Evolutionary conservation across 2,797 vertebrate species (phyloP).

Genomic region (Ispidina lecontei): DNA sequence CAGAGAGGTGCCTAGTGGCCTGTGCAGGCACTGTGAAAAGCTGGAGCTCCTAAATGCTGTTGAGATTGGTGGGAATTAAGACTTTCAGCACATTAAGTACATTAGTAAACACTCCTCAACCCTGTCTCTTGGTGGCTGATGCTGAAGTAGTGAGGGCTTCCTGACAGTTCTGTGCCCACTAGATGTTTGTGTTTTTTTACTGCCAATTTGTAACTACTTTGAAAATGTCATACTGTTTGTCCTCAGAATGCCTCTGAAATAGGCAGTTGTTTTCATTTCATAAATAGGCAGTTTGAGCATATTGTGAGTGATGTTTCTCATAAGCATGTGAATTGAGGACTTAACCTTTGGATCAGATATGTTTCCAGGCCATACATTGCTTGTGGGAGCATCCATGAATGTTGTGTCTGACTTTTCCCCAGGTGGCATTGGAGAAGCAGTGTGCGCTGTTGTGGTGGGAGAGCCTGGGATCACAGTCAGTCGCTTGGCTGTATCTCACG

Average conservation of each 20-base stretch:
- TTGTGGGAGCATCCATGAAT: fast-evolving
- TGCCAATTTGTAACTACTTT: not conserved
- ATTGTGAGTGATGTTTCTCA: not conserved
- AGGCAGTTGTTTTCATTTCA: not conserved
- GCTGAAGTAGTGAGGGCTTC: not conserved
- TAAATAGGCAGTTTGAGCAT: not conserved
- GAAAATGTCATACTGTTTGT: not conserved
- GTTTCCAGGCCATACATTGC: fast-evolving
- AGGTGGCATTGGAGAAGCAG: constrained; percentile 88
- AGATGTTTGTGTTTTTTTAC: not conserved
- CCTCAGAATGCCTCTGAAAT: not conserved
- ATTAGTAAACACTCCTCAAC: not conserved
- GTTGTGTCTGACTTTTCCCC: not conserved
- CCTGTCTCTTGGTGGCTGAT: not conserved
- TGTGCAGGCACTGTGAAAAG: not conserved
- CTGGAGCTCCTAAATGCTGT: not conserved
- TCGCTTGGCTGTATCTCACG: constrained; percentile 81
- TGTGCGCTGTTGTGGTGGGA: constrained; percentile 76
- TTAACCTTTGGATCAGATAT: not conserved
- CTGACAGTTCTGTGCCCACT: not conserved
- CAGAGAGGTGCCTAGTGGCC: not conserved
- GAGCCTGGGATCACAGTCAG: constrained; percentile 79
- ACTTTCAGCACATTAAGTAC: not conserved
- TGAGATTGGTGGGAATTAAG: not conserved
- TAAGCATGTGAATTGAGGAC: not conserved